These are phyloP conservation scores for Hydrozoanthus tunicans DNA, from an alignment of 64 coral and sea anemone species.

Conservation along the genomic window DNA sequence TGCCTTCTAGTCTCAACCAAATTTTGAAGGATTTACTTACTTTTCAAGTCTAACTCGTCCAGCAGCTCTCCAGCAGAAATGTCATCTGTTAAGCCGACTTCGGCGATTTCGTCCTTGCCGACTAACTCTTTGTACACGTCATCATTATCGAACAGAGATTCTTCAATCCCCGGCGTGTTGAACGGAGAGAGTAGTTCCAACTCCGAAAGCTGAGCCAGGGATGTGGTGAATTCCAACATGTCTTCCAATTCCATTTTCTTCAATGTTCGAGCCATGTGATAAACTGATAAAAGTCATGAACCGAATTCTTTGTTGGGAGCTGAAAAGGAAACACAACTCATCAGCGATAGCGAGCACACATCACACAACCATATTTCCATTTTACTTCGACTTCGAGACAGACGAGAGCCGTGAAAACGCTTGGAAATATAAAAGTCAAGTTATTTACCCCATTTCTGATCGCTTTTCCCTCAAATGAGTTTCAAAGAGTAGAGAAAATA, in stretches of 20 bases:
- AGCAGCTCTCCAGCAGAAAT: constrained; percentile 72
- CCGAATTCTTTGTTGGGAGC: constrained; percentile 57
- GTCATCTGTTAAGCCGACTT: constrained; percentile 12
- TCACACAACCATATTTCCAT: neutral
- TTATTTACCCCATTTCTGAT: too few species aligned
- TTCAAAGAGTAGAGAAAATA: too few species aligned
- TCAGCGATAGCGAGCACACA: neutral
- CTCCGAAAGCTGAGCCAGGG: constrained; percentile 63
- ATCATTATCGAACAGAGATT: constrained; percentile 51
- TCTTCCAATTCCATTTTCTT: constrained; percentile 85
- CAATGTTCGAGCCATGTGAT: constrained; percentile 80
- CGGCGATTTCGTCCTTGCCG: constrained; percentile 4
- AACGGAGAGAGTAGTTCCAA: constrained; percentile 72
- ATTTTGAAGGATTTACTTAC: constrained; percentile 23
- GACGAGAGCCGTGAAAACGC: too few species aligned
- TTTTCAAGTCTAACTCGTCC: constrained; percentile 76
- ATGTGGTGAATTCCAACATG: constrained; percentile 58
- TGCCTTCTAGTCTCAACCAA: neutral
- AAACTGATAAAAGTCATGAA: constrained; percentile 52
- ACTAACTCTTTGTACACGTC: constrained; percentile 79
- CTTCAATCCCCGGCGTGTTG: constrained; percentile 40
- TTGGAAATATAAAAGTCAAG: too few species aligned
- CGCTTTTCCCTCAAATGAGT: too few species aligned
- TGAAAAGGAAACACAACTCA: constrained; percentile 60
- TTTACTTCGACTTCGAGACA: too few species aligned